These are phyloP conservation scores for Coccyzus lansbergi DNA, from an alignment of 2,797 vertebrate genomes.

Conservation along the genomic window DNA sequence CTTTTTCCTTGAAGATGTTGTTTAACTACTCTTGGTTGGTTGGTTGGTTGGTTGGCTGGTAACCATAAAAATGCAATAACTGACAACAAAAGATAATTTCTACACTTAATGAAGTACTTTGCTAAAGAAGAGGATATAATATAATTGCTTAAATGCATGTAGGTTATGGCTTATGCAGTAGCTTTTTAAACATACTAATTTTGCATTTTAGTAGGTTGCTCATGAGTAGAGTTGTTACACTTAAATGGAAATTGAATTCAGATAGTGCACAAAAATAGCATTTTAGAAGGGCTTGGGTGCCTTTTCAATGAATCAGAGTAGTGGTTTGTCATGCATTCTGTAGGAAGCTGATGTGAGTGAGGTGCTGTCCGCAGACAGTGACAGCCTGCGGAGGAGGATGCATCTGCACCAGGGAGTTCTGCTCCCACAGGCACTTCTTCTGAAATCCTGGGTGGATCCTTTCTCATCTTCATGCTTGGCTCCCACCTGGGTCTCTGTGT, in stretches of 20 bases:
- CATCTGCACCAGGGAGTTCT: not conserved
- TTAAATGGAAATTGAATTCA: slow-evolving; percentile 33
- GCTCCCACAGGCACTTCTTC: not conserved
- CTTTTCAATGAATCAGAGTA: slow-evolving; percentile 54
- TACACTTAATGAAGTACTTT: slow-evolving; percentile 14
- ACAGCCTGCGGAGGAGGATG: not conserved
- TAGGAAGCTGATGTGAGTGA: not conserved
- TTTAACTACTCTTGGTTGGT: slow-evolving; percentile 1
- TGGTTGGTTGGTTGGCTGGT: slow-evolving; percentile 47
- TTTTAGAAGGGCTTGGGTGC: slow-evolving; percentile 27
- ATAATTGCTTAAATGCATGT: slow-evolving; percentile 6
- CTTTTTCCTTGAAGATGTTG: slow-evolving; percentile 44
- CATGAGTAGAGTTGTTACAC: not conserved
- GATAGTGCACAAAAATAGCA: slow-evolving; percentile 36
- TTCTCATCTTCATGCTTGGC: not conserved
- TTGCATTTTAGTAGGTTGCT: slow-evolving; percentile 3
- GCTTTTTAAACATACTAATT: not conserved
- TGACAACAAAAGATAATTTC: slow-evolving; percentile 56
- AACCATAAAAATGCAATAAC: slow-evolving; percentile 52
- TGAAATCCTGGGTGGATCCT: not conserved
- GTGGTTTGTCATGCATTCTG: not conserved
- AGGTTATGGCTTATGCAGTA: not conserved
- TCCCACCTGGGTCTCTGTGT: not conserved
- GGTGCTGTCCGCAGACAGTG: not conserved
- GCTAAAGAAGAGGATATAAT: not conserved